Percentiles rank a stretch among this genome's conserved stretches.
These are phyloP conservation scores for Druon quercuslanigerum DNA, from an alignment of 1,140 invertebrate genomes.

Conservation along the genomic window DNA sequence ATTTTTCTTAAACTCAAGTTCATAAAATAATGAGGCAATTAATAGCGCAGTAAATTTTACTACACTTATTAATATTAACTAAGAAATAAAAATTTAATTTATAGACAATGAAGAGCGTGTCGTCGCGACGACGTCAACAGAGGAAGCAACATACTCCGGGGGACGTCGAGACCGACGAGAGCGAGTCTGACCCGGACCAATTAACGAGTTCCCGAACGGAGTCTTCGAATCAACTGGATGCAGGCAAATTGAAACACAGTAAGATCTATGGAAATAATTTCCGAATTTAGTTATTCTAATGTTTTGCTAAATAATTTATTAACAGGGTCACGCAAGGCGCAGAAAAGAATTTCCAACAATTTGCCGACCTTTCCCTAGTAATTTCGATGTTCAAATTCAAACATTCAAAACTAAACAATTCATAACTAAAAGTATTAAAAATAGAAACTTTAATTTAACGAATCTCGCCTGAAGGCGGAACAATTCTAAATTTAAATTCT, in stretches of 20 bases:
- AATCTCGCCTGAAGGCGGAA: too few species aligned
- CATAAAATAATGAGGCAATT: too few species aligned
- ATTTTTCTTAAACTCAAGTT: conserved; percentile 6
- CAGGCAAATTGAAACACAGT: conserved; percentile 83
- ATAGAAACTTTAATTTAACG: too few species aligned
- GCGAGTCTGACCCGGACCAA: conserved; percentile 85
- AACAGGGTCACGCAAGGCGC: too few species aligned
- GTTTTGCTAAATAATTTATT: not conserved
- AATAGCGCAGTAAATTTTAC: too few species aligned
- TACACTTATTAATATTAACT: not conserved
- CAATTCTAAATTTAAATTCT: too few species aligned
- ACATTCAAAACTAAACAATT: too few species aligned
- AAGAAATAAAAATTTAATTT: conserved; percentile 8
- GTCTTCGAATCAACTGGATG: conserved; percentile 85
- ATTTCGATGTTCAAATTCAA: too few species aligned
- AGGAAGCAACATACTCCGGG: conserved; percentile 77
- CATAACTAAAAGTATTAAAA: too few species aligned
- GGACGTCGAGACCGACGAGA: conserved; percentile 85
- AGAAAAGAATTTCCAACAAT: too few species aligned
- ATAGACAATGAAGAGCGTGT: conserved; percentile 75
- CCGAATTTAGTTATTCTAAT: conserved; percentile 1
- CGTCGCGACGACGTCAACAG: conserved; percentile 74
- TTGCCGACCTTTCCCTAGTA: too few species aligned
- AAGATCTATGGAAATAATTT: conserved; percentile 57
- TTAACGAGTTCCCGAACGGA: conserved; percentile 84